Evolutionary conservation across 2,888 invertebrate genomes (phyloP), one percentile per base, ranked within the genome.

Genomic region (Acheta domesticus): DNA sequence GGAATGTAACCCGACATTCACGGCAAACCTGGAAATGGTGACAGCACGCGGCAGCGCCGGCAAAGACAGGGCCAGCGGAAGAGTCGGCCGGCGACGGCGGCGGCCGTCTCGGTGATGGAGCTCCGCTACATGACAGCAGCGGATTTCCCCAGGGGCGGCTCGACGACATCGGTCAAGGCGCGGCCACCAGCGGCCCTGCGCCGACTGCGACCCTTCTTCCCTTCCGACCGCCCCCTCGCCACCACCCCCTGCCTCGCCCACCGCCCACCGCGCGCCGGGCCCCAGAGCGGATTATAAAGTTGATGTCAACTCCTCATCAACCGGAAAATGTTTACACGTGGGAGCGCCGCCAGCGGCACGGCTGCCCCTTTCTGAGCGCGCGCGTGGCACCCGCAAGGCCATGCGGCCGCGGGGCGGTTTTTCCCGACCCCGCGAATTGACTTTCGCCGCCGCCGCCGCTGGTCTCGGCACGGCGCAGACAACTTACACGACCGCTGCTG

Each of bases 101-200:
- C 62, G 62, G 62, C 62, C 62, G 62, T 62, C 62, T 62, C 62
- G 62, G 62, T 62, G 62, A 62, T 62, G 62, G 62, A 62, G 62
- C 62, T 62, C n/a, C 62, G 62, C 62, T 62, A 62, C 62, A 62
- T 62, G 62, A 62, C 62, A 62, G 62, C 12, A n/a, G 16, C 62
- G 62, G 62, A 62, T 62, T 62, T 62, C 62, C 62, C 62, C n/a
- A 1, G 62, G 62, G 62, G 62, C 62, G 62, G 62, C 62, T 62
- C 62, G 62, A n/a, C 62, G 62, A 62, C 62, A 62, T 62, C 62
- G 62, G 62, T 62, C 62, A 62, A 62, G 62, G 62, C 62, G 62
- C 62, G n/a, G 62, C 14, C 36, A 62, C 16, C 14, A n/a, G 62
- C 62, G 62, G 62, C 62, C 62, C n/a, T 12, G 16, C 62, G 19